Conservation (phyloP, 1,140 invertebrate genomes). For the Zaprionus camerounensis region DNA sequence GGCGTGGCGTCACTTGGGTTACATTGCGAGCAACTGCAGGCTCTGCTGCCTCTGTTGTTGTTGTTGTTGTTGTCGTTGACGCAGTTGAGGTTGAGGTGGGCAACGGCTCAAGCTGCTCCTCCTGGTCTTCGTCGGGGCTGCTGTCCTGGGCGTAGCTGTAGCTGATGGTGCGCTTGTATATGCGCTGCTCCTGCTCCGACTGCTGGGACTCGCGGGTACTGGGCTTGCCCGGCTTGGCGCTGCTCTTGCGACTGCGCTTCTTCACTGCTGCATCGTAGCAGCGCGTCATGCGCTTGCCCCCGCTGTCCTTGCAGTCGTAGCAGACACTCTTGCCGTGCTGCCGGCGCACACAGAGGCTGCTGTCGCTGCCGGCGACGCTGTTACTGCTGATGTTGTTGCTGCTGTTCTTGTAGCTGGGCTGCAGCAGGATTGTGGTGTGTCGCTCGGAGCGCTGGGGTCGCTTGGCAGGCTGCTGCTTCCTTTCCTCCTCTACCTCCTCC, state of each 20-base stretch:
- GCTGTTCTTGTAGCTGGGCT: neutral
- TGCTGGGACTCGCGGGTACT: slow-evolving; percentile 38
- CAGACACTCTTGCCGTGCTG: slow-evolving; percentile 46
- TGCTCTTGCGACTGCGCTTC: slow-evolving; percentile 16
- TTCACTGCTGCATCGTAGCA: slow-evolving; percentile 52
- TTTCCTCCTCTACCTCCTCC: slow-evolving; percentile 4
- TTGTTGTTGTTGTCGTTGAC: neutral
- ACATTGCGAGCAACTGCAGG: neutral
- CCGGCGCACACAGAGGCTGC: slow-evolving; percentile 59
- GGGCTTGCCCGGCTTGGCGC: slow-evolving; percentile 10
- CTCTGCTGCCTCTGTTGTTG: neutral
- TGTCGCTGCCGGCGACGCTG: slow-evolving; percentile 19
- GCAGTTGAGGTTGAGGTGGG: neutral
- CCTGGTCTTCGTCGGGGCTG: slow-evolving; percentile 7
- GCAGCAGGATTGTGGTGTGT: slow-evolving; percentile 18
- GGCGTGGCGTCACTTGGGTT: neutral
- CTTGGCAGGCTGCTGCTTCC: neutral
- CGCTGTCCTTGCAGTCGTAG: slow-evolving; percentile 64
- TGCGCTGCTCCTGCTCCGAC: slow-evolving; percentile 56
- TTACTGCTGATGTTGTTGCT: slow-evolving; percentile 13
- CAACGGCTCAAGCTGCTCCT: neutral
- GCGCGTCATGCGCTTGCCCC: slow-evolving; percentile 44
- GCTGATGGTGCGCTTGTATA: slow-evolving; percentile 71
- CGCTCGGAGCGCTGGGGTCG: slow-evolving; percentile 16
- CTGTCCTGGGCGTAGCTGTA: slow-evolving; percentile 62